These are phyloP conservation scores for Oeneis ivallda DNA, from an alignment of 2,888 invertebrate species.

Conservation along the genomic window DNA sequence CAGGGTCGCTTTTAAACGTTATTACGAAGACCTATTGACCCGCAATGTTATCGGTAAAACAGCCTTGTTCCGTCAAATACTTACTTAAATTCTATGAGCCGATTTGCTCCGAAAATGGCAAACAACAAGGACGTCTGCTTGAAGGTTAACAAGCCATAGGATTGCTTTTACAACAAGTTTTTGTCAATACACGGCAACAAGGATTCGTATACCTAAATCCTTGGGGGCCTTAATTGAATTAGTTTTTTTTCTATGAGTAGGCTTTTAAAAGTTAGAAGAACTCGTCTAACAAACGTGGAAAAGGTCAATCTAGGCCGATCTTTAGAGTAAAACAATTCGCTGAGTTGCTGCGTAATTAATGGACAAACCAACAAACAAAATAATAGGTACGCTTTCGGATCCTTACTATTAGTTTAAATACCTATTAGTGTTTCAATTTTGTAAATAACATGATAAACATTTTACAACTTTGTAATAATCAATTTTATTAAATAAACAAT, in stretches of 20 bases:
- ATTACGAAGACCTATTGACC: constrained; percentile 39
- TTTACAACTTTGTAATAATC: not conserved
- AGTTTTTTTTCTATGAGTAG: constrained; percentile 5
- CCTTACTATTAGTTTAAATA: too few species aligned
- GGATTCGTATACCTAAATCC: constrained; percentile 30
- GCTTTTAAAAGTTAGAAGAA: constrained; percentile 5
- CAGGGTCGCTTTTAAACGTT: constrained; percentile 22
- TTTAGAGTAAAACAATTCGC: not conserved
- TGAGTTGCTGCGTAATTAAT: too few species aligned
- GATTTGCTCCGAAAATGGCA: constrained; percentile 43
- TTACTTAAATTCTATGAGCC: constrained; percentile 39
- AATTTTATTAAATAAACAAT: too few species aligned
- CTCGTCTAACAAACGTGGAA: not conserved
- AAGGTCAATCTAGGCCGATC: not conserved
- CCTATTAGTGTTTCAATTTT: too few species aligned
- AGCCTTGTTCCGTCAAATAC: constrained; percentile 44
- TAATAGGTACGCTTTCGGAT: too few species aligned
- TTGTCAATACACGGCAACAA: constrained; percentile 33
- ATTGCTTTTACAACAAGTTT: constrained; percentile 40
- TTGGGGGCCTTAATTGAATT: constrained; percentile 26
- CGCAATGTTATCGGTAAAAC: constrained; percentile 41
- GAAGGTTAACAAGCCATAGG: constrained; percentile 40
- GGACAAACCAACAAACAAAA: too few species aligned
- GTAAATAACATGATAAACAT: not conserved
- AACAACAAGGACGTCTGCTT: constrained; percentile 41